Evolutionary conservation across 2,888 invertebrate species (phyloP).

Genomic region (Amiota minor): DNA sequence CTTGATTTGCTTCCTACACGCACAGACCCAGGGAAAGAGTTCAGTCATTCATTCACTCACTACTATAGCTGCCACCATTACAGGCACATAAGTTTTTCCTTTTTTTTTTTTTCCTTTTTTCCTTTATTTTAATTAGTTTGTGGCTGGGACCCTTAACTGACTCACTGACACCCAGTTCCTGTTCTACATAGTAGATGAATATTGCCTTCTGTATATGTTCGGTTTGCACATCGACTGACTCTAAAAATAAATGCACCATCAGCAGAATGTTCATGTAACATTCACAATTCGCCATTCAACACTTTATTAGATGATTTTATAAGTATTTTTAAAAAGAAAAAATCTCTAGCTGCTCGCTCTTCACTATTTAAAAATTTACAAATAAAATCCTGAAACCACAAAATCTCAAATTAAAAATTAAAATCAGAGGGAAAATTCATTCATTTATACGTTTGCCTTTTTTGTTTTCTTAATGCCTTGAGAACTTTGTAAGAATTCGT

Average conservation of each 20-base stretch:
- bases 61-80: neutral
- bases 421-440: constrained; percentile 51
- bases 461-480: neutral
- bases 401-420: constrained; percentile 60
- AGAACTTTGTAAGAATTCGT: neutral
- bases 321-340: too few relatives aligned
- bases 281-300: too few relatives aligned
- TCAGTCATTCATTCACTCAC: neutral
- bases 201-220: neutral
- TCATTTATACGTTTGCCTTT: constrained; percentile 44
- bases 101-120: too few relatives aligned
- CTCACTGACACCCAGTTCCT: neutral
- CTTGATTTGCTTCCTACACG: neutral
- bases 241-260: too few relatives aligned
- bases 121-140: constrained; percentile 14
- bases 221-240: too few relatives aligned
- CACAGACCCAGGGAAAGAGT: neutral
- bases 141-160: constrained; percentile 6
- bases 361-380: neutral
- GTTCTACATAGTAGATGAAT: neutral
- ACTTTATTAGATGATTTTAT: too few relatives aligned
- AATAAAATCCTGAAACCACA: constrained; percentile 30
- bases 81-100: too few relatives aligned
- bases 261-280: too few relatives aligned
- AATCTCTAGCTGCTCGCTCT: too few relatives aligned